Conservation (phyloP, 2,888 invertebrate species). For the Acleris laterana region DNA sequence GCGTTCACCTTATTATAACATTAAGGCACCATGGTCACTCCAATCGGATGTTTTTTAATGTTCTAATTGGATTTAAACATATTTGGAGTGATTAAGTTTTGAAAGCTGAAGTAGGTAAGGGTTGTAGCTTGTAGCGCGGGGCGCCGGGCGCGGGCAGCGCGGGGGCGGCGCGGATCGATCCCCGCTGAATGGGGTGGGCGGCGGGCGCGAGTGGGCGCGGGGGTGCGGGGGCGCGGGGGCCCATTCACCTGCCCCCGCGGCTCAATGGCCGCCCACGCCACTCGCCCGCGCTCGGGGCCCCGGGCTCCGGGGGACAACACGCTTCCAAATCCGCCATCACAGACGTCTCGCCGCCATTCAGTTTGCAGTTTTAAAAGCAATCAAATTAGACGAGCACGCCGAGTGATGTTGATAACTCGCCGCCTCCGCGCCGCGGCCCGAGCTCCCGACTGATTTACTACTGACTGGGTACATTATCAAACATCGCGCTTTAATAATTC, state of each 20-base stretch:
- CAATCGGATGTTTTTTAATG: too few species aligned
- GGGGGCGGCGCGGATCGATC: constrained; percentile 60
- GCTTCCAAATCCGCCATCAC: constrained; percentile 69
- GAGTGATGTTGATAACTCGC: constrained; percentile 43
- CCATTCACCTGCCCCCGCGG: constrained; percentile 79
- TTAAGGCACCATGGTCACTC: too few species aligned
- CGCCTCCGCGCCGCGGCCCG: too few species aligned
- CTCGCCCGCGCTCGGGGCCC: constrained; percentile 42
- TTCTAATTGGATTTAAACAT: too few species aligned
- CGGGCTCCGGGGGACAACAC: constrained; percentile 53
- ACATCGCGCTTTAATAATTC: neutral
- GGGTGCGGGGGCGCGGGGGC: constrained; percentile 50
- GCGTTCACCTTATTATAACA: too few species aligned
- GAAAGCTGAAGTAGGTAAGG: constrained; percentile 18
- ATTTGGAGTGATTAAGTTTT: neutral
- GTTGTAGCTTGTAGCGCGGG: constrained; percentile 23
- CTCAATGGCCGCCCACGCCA: constrained; percentile 82
- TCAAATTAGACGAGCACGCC: constrained; percentile 51
- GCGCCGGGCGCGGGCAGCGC: constrained; percentile 26
- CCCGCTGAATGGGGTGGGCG: constrained; percentile 69
- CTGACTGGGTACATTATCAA: constrained; percentile 17
- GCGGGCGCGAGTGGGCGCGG: constrained; percentile 38
- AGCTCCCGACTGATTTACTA: constrained; percentile 10
- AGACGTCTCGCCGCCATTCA: constrained; percentile 72
- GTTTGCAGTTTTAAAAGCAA: constrained; percentile 67